Evolutionary conservation across 2,888 invertebrate species (phyloP), one percentile per base, ranked within the genome.

Genomic region (Watsonalla cultraria): DNA sequence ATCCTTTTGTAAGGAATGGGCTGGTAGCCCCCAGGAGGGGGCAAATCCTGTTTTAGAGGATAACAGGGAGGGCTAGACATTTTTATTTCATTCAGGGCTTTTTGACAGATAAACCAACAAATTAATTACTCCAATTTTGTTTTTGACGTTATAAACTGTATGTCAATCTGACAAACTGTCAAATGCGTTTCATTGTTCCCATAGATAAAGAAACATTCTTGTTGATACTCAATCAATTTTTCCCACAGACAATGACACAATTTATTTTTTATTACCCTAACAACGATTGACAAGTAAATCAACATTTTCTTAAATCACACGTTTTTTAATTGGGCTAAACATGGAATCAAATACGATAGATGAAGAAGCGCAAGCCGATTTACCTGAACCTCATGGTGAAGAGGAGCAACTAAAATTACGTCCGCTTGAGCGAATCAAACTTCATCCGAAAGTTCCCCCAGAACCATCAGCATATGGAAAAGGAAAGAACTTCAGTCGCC

Each of bases 11-110:
- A 95, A 49, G 92, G 92, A 62, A 98, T 95, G 15, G 95, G 93
- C 62, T 93, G 92, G 82, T 98, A 99, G 65, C 99, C 99, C 76
- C 98, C 98, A 54, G 92, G 86, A 59, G 99, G 99, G 74, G 99
- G 98, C 93, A 99, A 92, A 89, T 99, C 99, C 88, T 99, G 99
- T 75, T 82, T 86, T 72, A 76, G 76, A 53, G 76, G 76, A 53
- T 57, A 85, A 51, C 65, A 75, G 75, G 68, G 69, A 76, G 68
- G 70, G 69, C 59, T 76, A 65, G 82, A 78, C 89, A 89, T 88
- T 74, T 80, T 24, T 24, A 1, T 24, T 24, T 24, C 24, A 24
- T 24, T 78, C 42, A 46, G 56, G 48, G 47, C 56, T 42, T 52
- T 51, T 50, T 62, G 58, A 61, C 34, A 55, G 49, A 56, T 52